Conservation (phyloP, 2,113 vertebrate species). For the Fregetta grallaria region DNA sequence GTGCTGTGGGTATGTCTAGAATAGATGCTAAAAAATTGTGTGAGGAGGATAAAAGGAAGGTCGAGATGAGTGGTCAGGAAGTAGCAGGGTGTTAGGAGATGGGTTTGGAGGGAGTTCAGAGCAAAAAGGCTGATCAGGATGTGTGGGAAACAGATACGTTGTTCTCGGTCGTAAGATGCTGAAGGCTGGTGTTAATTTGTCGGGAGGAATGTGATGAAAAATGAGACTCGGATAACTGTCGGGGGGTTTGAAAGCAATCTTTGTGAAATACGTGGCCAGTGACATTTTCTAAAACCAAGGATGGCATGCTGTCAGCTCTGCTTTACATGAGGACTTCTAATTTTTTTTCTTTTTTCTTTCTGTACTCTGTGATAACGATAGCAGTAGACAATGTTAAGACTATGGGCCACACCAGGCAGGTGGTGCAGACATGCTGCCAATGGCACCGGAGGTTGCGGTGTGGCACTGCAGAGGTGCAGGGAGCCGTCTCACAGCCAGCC, state of each 20-base stretch:
- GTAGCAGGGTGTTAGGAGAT: neutral
- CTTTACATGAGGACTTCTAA: neutral
- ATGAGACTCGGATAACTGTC: neutral
- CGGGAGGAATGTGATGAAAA: neutral
- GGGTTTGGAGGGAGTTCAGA: constrained; percentile 17
- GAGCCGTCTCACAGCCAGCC: accelerated
- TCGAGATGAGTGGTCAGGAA: constrained; percentile 1
- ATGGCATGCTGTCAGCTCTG: neutral
- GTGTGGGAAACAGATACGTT: neutral
- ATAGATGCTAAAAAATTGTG: neutral
- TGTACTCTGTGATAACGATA: neutral
- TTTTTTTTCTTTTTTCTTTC: neutral
- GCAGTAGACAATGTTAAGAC: neutral
- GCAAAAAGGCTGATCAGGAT: neutral
- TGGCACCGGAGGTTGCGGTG: neutral
- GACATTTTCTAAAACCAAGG: neutral
- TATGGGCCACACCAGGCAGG: accelerated
- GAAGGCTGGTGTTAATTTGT: constrained; percentile 34
- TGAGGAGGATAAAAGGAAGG: neutral
- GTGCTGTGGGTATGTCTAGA: neutral
- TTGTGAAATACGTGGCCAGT: neutral
- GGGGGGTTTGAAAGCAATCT: neutral
- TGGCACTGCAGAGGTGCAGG: accelerated
- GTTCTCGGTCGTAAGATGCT: neutral
- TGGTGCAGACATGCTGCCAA: neutral